These are phyloP conservation scores for Oenanthe oenanthe DNA, from an alignment of 2,113 vertebrate species.

Conservation along the genomic window DNA sequence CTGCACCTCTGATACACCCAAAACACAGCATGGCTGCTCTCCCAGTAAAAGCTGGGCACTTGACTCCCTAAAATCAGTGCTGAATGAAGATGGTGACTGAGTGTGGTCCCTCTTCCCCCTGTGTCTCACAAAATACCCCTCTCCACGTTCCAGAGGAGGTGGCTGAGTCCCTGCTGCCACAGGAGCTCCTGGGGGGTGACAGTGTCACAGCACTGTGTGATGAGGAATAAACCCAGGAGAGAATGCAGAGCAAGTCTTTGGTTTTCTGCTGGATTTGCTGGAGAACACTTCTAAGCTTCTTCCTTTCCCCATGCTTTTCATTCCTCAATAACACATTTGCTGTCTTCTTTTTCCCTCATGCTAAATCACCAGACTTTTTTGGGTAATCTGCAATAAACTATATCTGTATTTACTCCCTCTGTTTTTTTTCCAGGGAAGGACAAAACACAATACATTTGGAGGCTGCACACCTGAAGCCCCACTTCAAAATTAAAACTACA, in stretches of 20 bases:
- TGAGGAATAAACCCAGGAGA: fast-evolving
- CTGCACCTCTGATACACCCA: background rate
- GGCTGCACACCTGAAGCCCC: background rate
- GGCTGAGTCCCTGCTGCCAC: background rate
- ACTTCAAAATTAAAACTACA: background rate
- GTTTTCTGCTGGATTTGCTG: background rate
- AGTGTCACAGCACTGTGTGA: background rate
- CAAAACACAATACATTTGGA: background rate
- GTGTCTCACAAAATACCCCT: background rate
- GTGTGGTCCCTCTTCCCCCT: fast-evolving
- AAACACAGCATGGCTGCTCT: background rate
- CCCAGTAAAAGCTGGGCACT: background rate
- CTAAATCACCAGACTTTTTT: background rate
- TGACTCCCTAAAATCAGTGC: background rate
- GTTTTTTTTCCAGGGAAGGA: background rate
- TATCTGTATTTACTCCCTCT: background rate
- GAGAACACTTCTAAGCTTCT: background rate
- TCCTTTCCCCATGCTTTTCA: background rate
- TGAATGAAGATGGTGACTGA: background rate
- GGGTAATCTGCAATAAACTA: background rate
- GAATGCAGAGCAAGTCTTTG: background rate
- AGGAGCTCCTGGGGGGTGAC: background rate
- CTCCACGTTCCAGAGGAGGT: background rate
- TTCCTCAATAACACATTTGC: background rate
- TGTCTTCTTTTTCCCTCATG: background rate